Base-by-base conservation (phyloP, 1,140 invertebrate species). In the Drosophila rhopaloa region DNA sequence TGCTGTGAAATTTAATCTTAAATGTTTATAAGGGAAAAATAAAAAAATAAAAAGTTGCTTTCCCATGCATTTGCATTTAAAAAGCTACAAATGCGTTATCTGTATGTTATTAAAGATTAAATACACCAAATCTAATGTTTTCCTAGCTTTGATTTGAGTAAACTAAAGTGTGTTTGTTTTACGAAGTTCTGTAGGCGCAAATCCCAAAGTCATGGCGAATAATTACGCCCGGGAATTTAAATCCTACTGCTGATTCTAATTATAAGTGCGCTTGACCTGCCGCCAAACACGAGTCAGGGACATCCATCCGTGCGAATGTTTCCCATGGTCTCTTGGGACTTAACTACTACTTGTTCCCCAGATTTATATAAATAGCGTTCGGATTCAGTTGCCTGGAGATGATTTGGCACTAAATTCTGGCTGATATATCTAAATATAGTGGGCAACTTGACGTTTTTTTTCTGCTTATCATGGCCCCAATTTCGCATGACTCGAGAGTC, bases 401-500 rank as follows among this genome's bases (percentile, higher is more conserved):
- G 68, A 72, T 50, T 48, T 50, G 44, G 65, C 68, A 71, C n/a
- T 58, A 72, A 51, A 67, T 32, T 11, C 44, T n/a, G 29, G 6
- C 10, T 19, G 47, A 59, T 67, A 47, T 51, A 51, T 51, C 61
- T 76, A 67, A 54, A 53, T 47, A 79, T 66, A 72, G 60, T 32
- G 37, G 67, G 50, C 53, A 75, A 54, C 38, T 44, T 51, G 35
- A 53, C 41, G 27, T 24, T 24, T 24, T 46, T 43, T 66, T 73
- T 80, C 41, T 88, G 84, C 83, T 58, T 76, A 77, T 86, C 83
- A 86, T 70, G 72, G 51, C 53, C 76, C 57, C 75, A 66, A 76
- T 85, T 78, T 47, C 29, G 29, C 7, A 40, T 2, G 32, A 24
- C 48, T 67, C 19, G 16, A 63, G 41, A 16, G 9, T 61, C 47